Evolutionary conservation across 2,888 invertebrate species (phyloP).

Genomic region (Leistus spinibarbis): DNA sequence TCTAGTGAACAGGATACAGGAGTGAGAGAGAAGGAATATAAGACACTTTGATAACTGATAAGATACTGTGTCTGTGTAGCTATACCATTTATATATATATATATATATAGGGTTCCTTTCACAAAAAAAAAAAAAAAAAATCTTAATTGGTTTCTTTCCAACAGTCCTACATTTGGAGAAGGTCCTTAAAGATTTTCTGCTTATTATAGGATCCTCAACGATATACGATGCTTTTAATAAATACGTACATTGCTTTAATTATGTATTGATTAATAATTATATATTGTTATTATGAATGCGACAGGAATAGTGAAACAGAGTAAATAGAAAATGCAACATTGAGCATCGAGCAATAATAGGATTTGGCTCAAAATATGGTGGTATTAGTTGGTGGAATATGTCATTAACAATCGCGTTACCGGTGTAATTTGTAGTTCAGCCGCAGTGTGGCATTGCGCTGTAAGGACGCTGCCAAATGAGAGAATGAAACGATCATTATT

Average conservation of each 20-base stretch:
- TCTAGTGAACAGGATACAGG: too few species aligned
- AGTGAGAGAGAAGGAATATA: too few species aligned
- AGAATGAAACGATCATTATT: conserved; percentile 1
- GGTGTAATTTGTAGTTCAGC: not conserved
- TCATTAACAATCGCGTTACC: not conserved
- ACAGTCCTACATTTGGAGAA: not conserved
- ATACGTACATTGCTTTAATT: too few species aligned
- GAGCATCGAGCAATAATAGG: not conserved
- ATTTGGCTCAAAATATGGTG: not conserved
- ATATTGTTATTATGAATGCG: too few species aligned
- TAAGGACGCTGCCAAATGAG: not conserved
- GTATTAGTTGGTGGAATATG: not conserved
- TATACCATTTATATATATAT: not conserved
- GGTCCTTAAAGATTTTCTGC: too few species aligned
- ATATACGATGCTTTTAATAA: too few species aligned
- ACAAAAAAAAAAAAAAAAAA: not conserved
- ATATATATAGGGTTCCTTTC: not conserved
- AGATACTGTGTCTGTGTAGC: too few species aligned
- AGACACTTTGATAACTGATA: not conserved
- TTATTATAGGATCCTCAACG: too few species aligned
- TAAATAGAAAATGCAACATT: not conserved
- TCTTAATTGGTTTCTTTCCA: not conserved
- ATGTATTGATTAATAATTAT: too few species aligned
- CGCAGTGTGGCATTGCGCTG: not conserved
- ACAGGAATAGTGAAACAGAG: too few species aligned